Percentiles rank a stretch among this genome's conserved stretches.
phyloP scores from a whole-genome alignment of 2,888 invertebrate genomes.

The Chironomus tentans region DNA sequence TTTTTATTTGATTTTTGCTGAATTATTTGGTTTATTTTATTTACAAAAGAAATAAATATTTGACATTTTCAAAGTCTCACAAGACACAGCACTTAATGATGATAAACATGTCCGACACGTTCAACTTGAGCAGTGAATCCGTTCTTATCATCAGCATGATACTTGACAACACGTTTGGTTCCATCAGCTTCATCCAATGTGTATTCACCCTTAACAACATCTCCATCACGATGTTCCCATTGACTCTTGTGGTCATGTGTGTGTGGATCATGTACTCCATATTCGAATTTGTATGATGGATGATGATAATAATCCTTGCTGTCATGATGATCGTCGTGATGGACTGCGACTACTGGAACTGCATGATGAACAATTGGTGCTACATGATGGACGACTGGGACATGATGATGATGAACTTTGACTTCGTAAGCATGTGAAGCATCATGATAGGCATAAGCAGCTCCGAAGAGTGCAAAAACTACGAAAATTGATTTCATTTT shows the following conservation, averaged over 20 bases:
- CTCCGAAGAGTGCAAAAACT: too few species aligned
- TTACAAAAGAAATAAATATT: too few species aligned
- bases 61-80: background rate
- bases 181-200: constrained; percentile 5
- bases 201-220: background rate
- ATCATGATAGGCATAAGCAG: too few species aligned
- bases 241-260: background rate
- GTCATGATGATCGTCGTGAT: background rate
- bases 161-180: background rate
- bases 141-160: background rate
- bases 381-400: background rate
- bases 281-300: background rate
- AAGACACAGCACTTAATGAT: background rate
- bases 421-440: too few species aligned
- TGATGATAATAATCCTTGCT: background rate
- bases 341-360: too few species aligned
- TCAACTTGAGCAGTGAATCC: background rate
- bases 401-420: background rate
- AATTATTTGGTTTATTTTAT: too few species aligned
- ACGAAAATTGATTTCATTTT: too few species aligned
- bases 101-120: background rate
- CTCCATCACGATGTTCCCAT: constrained; percentile 4
- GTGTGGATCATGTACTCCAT: constrained; percentile 1
- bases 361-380: background rate
- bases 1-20: too few species aligned